Conservation (phyloP, 1,140 invertebrate species). For the Apis mellifera region Amel_HAv3.1 CM009940.2:3697501-3698000, state of each 20-base stretch:
- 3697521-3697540: conserved; percentile 29
- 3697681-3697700: neutral
- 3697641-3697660: no score
- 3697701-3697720: neutral
- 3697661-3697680: neutral
- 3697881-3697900: neutral
- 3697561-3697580: neutral
- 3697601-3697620: neutral
- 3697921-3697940: neutral
- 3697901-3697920: neutral
- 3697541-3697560: conserved; percentile 10
- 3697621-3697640: no score
- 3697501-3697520: conserved; percentile 17
- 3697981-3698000: neutral
- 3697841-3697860: no score
- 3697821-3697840: no score
- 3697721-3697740: neutral
- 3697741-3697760: neutral
- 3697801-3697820: no score
- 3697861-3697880: no score
- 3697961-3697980: neutral
- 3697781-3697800: neutral
- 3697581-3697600: neutral
- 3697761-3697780: neutral
- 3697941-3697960: conserved; percentile 7